Conservation (phyloP, 2,113 vertebrate genomes). For the Mola mola region DNA sequence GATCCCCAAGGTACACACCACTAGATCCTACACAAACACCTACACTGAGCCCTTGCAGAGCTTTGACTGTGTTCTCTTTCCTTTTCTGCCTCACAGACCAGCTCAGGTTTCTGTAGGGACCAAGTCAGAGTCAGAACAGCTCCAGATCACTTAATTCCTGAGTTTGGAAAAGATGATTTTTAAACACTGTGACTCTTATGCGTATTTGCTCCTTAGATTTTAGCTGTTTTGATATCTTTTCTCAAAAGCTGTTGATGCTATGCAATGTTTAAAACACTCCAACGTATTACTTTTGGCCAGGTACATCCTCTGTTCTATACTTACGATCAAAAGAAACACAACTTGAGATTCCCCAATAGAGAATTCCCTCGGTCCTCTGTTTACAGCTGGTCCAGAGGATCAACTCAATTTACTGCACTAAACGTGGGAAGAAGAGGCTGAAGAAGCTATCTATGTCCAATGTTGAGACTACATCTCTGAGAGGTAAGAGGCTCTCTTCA, state of each 20-base stretch:
- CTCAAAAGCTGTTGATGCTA: conserved; percentile 35
- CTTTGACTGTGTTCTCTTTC: conserved; percentile 27
- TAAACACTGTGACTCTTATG: conserved; percentile 14
- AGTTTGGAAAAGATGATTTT: conserved; percentile 34
- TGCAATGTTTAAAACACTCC: conserved; percentile 19
- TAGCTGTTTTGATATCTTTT: conserved; percentile 23
- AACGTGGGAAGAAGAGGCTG: conserved; percentile 97
- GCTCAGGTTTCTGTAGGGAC: conserved; percentile 53
- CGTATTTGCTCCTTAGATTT: conserved; percentile 38
- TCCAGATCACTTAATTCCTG: conserved; percentile 40
- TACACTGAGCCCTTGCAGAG: conserved; percentile 31
- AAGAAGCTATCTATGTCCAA: conserved; percentile 95
- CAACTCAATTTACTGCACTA: conserved; percentile 97
- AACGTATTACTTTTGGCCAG: conserved; percentile 46
- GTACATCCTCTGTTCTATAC: conserved; percentile 31
- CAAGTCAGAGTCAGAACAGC: conserved; percentile 18
- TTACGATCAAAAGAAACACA: conserved; percentile 47
- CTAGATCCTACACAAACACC: conserved; percentile 50
- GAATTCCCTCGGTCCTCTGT: conserved; percentile 45
- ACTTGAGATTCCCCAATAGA: conserved; percentile 17
- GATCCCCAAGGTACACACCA: conserved; percentile 90
- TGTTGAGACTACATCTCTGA: conserved; percentile 90
- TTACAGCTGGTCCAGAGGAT: conserved; percentile 96
- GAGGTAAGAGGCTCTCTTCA: conserved; percentile 84
- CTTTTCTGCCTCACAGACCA: conserved; percentile 25